Evolutionary conservation across 2,113 vertebrate species (phyloP), one percentile per base, ranked within the genome.

Genomic region (Phoxinus phoxinus): DNA sequence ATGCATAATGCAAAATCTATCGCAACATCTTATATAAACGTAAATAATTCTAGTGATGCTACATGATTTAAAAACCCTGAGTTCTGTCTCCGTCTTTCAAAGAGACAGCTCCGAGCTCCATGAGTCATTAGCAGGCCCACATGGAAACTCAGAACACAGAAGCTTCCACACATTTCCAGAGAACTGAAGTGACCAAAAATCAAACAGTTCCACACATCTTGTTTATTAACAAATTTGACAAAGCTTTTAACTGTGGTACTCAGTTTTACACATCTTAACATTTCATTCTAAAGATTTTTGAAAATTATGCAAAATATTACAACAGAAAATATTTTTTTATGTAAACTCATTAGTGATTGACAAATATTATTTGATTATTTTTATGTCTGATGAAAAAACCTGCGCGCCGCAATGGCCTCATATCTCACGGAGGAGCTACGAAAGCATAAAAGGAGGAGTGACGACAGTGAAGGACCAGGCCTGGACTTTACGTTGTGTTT

Each of bases 51-150:
- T 72, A 72, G 37, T 72, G 23, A 44, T 7, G 11, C 37, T 44
- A 25, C 35, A 41, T 44, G 10, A 12, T 41, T 72, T 13, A 72
- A 44, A 72, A 44, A 41, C 35, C 35, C 41, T 23, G 7, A 41
- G 32, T 6, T 19, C 17, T 3, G 21, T 72, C 41, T 72, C 10
- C 21, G 5, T 9, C 4, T 72, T 72, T 72, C 35, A 72, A 72
- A 72, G 69, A 72, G 9, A 72, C 19, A 72, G 69, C 69, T 44
- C 21, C 21, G 21, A 72, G 69, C 19, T 72, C n/a, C 37, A 44
- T n/a, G 69, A 75, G 73, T 75, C 72, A 51, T 30, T 51, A 75
- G 15, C 73, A 75, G 73, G 73, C 73, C 44, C 73, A 75, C 13
- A 8, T 48, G 73, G 73, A 48, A 46, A 74, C 71, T 44, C 41